Base-by-base conservation (phyloP, 2,113 vertebrate species). In the Eulemur rufifrons region DNA sequence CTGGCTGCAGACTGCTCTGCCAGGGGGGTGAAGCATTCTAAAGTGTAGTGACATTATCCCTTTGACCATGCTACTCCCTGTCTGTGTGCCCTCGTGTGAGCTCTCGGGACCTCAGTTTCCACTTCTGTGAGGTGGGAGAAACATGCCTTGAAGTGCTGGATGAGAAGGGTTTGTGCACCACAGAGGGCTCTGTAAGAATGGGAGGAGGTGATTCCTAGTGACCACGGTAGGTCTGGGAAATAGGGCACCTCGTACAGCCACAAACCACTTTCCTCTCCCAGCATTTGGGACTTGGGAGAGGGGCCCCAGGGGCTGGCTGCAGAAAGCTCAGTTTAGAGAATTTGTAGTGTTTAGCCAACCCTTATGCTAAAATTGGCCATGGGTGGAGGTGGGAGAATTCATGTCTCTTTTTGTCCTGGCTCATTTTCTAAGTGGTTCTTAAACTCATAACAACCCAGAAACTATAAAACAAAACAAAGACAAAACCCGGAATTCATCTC, bases 401-500 rank as follows among this genome's bases (percentile, higher is more conserved):
- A 1, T 25, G 12, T 64, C n/a, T 10, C 11, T 34, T 25, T 93
- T 83, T 73, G 32, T 59, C 34, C 29, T 61, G 29, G 27, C 20
- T 78, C 90, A 12, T 56, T 17, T 85, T 71, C 69, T 81, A 77
- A 80, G 4, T 74, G 23, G 29, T 64, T 39, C 45, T 78, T 54
- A 74, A 93, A 95, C 45, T 92, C 68, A 14, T 56, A 94, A 82
- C 8, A 88, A 77, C 13, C 21, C 29, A 29, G 84, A 50, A 47
- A 64, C 74, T 88, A 74, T 47, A 82, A 93, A 92, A 80, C 13
- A n/a, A 92, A 97, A n/a, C 5, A 42, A 54, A 93, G 68, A 29
- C 45, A 91, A 93, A 42, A 32, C 3, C 34, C 25, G 56, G 37
- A 95, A 81, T 13, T 77, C n/a, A 66, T 37, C 17, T 82, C 3